A percentile compares a stretch with the other conserved stretches of the same genome.
Evolutionary conservation across 1,140 invertebrate genomes (phyloP).

Genomic region (Rhagoletis zephyria): DNA sequence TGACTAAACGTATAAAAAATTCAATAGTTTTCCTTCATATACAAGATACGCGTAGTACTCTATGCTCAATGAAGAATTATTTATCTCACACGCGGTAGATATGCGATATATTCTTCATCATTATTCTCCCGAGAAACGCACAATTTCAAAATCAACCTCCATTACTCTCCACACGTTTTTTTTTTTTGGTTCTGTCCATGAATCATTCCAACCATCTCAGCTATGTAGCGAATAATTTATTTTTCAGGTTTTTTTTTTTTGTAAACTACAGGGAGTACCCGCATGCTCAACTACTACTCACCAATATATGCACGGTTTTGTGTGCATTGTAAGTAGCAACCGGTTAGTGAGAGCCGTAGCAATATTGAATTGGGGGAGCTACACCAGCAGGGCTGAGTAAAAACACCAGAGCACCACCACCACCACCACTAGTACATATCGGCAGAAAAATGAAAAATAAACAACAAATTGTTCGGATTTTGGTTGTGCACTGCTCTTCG

Average conservation of each 20-base stretch:
- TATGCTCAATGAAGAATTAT: background rate
- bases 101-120: background rate
- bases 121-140: background rate
- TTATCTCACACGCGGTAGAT: background rate
- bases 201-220: constrained; percentile 24
- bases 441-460: background rate
- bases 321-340: background rate
- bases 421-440: background rate
- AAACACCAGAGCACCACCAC: background rate
- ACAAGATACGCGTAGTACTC: no score
- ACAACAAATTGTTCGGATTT: constrained; percentile 10
- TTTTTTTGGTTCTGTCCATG: background rate
- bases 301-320: background rate
- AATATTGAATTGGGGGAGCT: constrained; percentile 18
- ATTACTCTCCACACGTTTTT: background rate
- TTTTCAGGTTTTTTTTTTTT: constrained; percentile 12
- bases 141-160: background rate
- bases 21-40: no score
- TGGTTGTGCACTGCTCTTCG: constrained; percentile 6
- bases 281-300: background rate
- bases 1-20: background rate
- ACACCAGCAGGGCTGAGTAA: background rate
- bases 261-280: background rate
- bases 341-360: constrained; percentile 29
- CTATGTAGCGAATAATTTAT: background rate